These are phyloP conservation scores for Paramormyrops kingsleyae DNA, from an alignment of 2,113 vertebrate genomes.

Conservation along the genomic window DNA sequence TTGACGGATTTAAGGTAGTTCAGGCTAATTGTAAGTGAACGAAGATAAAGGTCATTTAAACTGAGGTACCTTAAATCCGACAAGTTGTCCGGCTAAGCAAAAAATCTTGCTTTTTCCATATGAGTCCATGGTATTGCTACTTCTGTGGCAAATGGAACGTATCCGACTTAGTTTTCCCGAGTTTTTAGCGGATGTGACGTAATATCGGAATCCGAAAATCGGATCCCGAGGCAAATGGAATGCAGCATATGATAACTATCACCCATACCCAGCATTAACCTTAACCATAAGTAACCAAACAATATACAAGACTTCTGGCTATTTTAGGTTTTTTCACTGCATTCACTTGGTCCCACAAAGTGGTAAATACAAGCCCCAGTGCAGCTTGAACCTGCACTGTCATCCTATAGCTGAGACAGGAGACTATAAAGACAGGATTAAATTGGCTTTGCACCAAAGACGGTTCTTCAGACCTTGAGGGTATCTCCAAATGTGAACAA, in stretches of 20 bases:
- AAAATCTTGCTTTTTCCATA: too few relatives aligned
- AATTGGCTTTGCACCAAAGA: neutral
- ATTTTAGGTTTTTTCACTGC: neutral
- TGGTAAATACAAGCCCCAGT: neutral
- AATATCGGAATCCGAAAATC: too few relatives aligned
- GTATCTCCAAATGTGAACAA: neutral
- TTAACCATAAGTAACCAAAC: neutral
- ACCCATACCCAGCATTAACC: neutral
- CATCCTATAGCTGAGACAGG: neutral
- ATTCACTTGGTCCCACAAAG: neutral
- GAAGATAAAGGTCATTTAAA: too few relatives aligned
- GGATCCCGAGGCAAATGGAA: too few relatives aligned
- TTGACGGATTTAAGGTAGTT: too few relatives aligned
- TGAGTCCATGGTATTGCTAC: too few relatives aligned
- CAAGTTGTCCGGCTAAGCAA: too few relatives aligned
- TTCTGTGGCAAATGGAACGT: too few relatives aligned
- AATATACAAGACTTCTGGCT: neutral
- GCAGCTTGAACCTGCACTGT: slow-evolving; percentile 4
- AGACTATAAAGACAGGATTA: neutral
- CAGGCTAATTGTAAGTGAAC: too few relatives aligned
- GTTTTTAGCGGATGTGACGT: too few relatives aligned
- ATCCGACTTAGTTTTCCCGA: too few relatives aligned
- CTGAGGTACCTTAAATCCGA: too few relatives aligned
- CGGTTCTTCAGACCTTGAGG: neutral
- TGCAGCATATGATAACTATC: neutral